phyloP scores from a whole-genome alignment of 2,113 vertebrate species.

The Trogon melanurus region DNA sequence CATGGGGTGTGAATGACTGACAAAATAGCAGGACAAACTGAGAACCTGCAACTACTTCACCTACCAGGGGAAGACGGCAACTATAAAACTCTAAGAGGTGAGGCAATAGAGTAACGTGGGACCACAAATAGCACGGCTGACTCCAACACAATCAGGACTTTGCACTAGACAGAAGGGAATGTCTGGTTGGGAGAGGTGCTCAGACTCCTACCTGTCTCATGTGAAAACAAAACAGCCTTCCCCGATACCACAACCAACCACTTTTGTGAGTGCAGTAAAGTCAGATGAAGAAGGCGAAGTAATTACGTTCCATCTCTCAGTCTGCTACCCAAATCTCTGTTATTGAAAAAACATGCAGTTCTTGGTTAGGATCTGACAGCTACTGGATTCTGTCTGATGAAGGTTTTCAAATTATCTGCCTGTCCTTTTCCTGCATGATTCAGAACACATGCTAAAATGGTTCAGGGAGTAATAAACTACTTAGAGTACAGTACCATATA shows the following conservation, averaged over 20 bases:
- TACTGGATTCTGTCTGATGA: background rate
- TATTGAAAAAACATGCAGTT: background rate
- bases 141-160: fast-evolving
- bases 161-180: background rate
- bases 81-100: background rate
- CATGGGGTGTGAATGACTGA: background rate
- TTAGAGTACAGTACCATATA: background rate
- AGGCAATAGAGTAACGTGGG: background rate
- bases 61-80: background rate
- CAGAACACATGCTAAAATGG: background rate
- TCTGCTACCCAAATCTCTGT: background rate
- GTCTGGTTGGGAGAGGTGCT: background rate
- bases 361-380: background rate
- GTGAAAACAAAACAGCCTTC: background rate
- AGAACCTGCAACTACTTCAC: background rate
- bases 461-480: conserved; percentile 35
- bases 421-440: background rate
- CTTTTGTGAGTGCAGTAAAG: background rate
- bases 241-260: background rate
- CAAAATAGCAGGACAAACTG: background rate
- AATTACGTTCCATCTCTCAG: background rate
- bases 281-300: background rate
- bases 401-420: background rate
- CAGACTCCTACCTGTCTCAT: background rate
- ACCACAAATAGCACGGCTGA: background rate